Conservation (phyloP, 2,113 vertebrate species). For the Oryzias celebensis region DNA sequence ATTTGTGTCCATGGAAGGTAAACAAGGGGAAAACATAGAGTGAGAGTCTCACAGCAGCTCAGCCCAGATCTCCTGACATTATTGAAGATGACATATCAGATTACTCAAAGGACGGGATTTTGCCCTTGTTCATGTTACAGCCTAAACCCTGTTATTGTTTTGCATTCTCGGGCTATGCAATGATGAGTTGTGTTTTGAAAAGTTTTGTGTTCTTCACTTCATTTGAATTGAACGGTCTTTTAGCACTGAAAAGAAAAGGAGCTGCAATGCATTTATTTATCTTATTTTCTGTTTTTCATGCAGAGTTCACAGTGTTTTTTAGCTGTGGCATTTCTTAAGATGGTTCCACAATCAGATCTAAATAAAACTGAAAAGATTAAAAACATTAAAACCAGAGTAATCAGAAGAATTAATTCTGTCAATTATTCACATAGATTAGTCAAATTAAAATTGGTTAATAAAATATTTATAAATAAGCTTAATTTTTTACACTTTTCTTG, state of each 20-base stretch:
- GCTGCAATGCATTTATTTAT: no score
- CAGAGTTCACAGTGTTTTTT: no score
- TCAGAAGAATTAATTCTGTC: no score
- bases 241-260: no score
- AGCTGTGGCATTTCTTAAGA: no score
- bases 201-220: background rate
- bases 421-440: no score
- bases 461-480: background rate
- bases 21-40: constrained; percentile 18
- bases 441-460: background rate
- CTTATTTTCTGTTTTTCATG: no score
- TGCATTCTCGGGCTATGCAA: constrained; percentile 3
- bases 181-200: constrained; percentile 12
- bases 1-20: constrained; percentile 15
- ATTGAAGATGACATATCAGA: constrained; percentile 80
- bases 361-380: no score
- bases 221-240: background rate
- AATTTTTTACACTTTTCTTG: background rate
- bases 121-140: constrained; percentile 84
- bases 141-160: constrained; percentile 57
- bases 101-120: constrained; percentile 86
- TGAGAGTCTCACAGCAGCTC: constrained; percentile 47
- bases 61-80: constrained; percentile 72
- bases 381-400: no score
- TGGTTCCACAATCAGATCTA: no score